Evolutionary conservation across 2,888 invertebrate genomes (phyloP).

Genomic region (Aphrophora alni): DNA sequence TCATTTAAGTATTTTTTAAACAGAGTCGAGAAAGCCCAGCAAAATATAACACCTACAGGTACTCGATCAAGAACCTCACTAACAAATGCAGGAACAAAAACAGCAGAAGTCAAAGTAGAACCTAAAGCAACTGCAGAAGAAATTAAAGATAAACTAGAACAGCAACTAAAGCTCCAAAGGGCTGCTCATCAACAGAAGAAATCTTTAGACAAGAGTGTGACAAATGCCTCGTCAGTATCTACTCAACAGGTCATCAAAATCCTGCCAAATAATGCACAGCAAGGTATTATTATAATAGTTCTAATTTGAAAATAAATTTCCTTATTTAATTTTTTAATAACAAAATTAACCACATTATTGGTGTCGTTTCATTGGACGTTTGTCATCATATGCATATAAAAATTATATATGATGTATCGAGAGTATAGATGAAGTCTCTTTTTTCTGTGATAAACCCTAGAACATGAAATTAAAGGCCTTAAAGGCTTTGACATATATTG

Average conservation of each 20-base stretch:
- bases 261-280: slow-evolving; percentile 61
- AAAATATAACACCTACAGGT: slow-evolving; percentile 23
- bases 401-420: too few species aligned
- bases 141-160: slow-evolving; percentile 90
- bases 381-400: too few species aligned
- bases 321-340: too few species aligned
- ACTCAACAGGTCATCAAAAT: slow-evolving; percentile 60
- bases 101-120: slow-evolving; percentile 57
- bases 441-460: too few species aligned
- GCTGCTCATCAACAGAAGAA: slow-evolving; percentile 80
- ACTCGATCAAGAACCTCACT: slow-evolving; percentile 55
- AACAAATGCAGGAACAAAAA: slow-evolving; percentile 53
- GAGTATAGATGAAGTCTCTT: too few species aligned
- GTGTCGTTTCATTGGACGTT: too few species aligned
- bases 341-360: too few species aligned
- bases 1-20: slow-evolving; percentile 34
- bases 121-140: slow-evolving; percentile 73
- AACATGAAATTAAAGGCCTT: too few species aligned
- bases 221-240: slow-evolving; percentile 35
- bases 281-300: background rate
- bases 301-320: background rate
- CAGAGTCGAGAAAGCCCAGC: slow-evolving; percentile 63
- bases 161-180: slow-evolving; percentile 85
- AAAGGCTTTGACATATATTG: too few species aligned
- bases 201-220: slow-evolving; percentile 10